These are phyloP conservation scores for Coptodon rendalli DNA, from an alignment of 2,113 vertebrate genomes.

Conservation along the genomic window DNA sequence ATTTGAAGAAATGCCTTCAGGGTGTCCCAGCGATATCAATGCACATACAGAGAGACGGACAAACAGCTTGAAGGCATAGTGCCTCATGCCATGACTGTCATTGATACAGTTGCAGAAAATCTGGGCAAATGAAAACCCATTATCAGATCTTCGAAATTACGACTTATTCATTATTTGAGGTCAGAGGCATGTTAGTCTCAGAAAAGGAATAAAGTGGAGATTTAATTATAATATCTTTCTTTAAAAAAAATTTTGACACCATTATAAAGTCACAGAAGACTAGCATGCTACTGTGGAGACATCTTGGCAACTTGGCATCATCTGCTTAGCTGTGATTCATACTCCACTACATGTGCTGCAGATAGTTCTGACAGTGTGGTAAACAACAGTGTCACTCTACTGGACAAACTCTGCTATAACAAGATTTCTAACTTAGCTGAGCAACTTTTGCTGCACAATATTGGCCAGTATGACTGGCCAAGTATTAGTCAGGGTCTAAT, in stretches of 20 bases:
- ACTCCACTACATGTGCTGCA: not conserved
- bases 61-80: not conserved
- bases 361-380: not conserved
- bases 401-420: not conserved
- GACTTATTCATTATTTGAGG: not conserved
- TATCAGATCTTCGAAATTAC: not conserved
- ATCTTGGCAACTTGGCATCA: not conserved
- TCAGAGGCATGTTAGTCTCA: not conserved
- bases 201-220: not conserved
- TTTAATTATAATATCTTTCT: not conserved
- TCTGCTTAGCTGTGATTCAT: not conserved
- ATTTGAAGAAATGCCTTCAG: not conserved
- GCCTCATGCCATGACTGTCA: not conserved
- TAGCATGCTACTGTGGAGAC: not conserved
- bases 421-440: not conserved
- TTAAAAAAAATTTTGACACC: not conserved
- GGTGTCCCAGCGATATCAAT: not conserved
- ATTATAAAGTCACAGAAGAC: not conserved
- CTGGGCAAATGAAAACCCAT: not conserved
- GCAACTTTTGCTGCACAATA: not conserved
- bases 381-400: not conserved
- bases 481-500: not conserved
- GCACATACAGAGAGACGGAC: not conserved
- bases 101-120: not conserved
- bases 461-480: not conserved